Conservation (phyloP, 2,113 vertebrate genomes). For the Calonectris borealis region DNA sequence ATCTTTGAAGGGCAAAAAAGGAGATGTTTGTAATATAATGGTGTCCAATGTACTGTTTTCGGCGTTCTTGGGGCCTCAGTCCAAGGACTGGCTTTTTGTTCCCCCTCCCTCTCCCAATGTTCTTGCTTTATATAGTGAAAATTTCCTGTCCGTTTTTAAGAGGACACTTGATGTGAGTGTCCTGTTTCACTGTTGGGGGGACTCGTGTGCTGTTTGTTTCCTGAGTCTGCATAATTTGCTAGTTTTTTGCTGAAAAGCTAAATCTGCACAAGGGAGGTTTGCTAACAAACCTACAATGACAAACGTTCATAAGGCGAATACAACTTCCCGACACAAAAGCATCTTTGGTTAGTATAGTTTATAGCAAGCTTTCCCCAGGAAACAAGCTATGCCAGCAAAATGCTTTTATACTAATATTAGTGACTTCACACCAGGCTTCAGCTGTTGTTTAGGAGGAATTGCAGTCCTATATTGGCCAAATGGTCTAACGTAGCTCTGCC, state of each 20-base stretch:
- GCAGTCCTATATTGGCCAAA: neutral
- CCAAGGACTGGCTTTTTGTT: neutral
- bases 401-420: neutral
- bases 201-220: neutral
- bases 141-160: neutral
- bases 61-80: neutral
- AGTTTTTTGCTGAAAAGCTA: neutral
- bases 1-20: constrained; percentile 6
- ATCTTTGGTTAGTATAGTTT: neutral
- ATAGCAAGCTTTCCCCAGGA: neutral
- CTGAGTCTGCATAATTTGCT: neutral
- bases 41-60: neutral
- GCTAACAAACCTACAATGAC: neutral
- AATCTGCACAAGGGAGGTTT: neutral
- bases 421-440: neutral
- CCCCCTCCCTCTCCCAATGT: neutral
- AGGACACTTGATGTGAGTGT: neutral
- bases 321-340: neutral
- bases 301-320: neutral
- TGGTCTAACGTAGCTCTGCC: neutral
- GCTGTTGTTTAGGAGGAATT: neutral
- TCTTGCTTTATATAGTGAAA: neutral
- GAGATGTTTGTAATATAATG: neutral
- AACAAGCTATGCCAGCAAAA: neutral
- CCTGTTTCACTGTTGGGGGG: neutral